Evolutionary conservation across 1,140 invertebrate species (phyloP), one percentile per base, ranked within the genome.

Genomic region (Neodiprion lecontei): DNA sequence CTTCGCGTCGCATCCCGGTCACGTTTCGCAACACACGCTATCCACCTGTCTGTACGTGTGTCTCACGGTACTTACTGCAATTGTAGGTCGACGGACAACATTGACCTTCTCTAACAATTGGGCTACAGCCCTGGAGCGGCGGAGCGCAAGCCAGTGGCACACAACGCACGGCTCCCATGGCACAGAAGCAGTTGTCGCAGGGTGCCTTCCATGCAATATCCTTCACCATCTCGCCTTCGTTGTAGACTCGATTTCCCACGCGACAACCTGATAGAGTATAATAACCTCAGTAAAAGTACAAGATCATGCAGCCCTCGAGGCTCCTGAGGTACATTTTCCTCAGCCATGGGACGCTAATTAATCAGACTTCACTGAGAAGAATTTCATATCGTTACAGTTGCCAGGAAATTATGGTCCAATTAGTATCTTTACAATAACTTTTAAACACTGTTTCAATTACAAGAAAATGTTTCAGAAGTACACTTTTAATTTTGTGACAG

Each of bases 1-100:
- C 28, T 40, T 40, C 28, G 28, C 28, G 28, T 40, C 5, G 28
- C 28, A 5, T 5, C 28, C 28, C 28, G 28, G 5, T 40, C 5
- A 40, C 28, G 28, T 40, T 40, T 61, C n/a, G 11, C 53, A 61
- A 61, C n/a, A 17, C 11, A 17, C 53, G 53, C n/a, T 61, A 61
- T 61, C n/a, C 11, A 11, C 11, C 1, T 61, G 53, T 5, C 53
- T 12, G 53, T 53, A 11, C 10, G 1, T 53, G n/a, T 53, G 10
- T n/a, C 50, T 10, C 50, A 61, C 53, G 66, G 79, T 83, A 91
- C 89, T 90, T 89, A 91, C 92, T 92, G 80, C 95, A 96, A 78
- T 95, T 92, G 81, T 96, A 96, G 79, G 94, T 94, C 65, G 93
- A 92, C 23, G 95, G 94, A 84, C 95, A 96, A 84, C 95, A 96